These are phyloP conservation scores for Eupeodes luniger DNA, from an alignment of 2,888 invertebrate species.

Conservation along the genomic window DNA sequence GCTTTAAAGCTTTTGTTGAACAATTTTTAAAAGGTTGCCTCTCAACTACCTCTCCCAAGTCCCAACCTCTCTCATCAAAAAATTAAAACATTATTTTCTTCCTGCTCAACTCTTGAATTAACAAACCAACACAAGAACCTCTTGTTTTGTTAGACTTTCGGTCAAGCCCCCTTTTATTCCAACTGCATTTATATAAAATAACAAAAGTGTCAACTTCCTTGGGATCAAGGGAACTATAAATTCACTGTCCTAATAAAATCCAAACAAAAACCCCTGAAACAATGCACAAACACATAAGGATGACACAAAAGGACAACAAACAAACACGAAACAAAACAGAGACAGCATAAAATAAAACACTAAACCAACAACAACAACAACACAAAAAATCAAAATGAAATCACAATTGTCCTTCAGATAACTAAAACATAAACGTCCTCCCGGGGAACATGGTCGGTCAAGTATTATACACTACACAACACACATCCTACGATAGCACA, in stretches of 20 bases:
- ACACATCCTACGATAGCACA: not conserved
- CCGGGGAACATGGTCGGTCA: constrained; percentile 70
- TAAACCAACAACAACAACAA: constrained; percentile 12
- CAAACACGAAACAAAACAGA: not conserved
- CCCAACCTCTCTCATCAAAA: not conserved
- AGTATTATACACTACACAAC: constrained; percentile 29
- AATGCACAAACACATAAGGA: constrained; percentile 51
- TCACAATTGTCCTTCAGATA: constrained; percentile 72
- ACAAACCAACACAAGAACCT: constrained; percentile 4
- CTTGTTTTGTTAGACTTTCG: constrained; percentile 26
- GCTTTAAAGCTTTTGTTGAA: not conserved
- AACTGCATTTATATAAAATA: constrained; percentile 25
- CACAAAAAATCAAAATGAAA: constrained; percentile 62
- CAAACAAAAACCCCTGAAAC: constrained; percentile 60
- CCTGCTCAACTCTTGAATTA: not conserved
- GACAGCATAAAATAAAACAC: not conserved
- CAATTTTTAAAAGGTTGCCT: not conserved
- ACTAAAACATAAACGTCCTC: constrained; percentile 63
- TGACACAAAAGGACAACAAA: constrained; percentile 19
- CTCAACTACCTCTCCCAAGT: not conserved
- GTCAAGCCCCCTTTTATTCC: constrained; percentile 20
- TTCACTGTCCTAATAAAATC: constrained; percentile 44
- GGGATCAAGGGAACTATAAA: constrained; percentile 42
- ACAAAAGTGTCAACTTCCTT: constrained; percentile 41
- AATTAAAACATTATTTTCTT: constrained; percentile 9